phyloP scores from a whole-genome alignment of 2,113 vertebrate species.

The Ancistrus triradiatus region DNA sequence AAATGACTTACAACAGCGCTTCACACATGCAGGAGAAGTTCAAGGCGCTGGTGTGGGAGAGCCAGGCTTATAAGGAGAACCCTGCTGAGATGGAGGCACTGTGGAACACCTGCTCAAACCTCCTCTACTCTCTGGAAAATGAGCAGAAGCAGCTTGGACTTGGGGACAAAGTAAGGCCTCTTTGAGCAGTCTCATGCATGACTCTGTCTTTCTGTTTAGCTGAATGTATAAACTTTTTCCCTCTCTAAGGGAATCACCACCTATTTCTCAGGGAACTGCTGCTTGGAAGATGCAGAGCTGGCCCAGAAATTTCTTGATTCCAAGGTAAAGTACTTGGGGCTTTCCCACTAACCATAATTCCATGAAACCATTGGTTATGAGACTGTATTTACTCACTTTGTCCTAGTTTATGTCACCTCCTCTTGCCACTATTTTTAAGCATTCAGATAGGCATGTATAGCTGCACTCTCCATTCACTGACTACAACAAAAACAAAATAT shows the following conservation, averaged over 20 bases:
- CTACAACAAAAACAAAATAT: too few relatives aligned
- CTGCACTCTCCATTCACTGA: too few relatives aligned
- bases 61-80: constrained; percentile 72
- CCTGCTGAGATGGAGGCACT: constrained; percentile 69
- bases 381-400: too few relatives aligned
- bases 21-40: constrained; percentile 76
- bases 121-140: constrained; percentile 79
- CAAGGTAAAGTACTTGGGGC: constrained; percentile 68
- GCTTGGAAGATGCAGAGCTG: constrained; percentile 81
- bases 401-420: too few relatives aligned
- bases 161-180: constrained; percentile 70
- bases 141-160: constrained; percentile 81
- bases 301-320: constrained; percentile 85
- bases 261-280: constrained; percentile 86
- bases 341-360: too few relatives aligned
- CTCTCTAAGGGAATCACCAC: constrained; percentile 78
- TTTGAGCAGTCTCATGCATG: too few relatives aligned
- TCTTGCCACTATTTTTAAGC: too few relatives aligned
- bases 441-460: too few relatives aligned
- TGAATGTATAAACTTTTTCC: background rate
- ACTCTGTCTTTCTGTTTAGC: background rate
- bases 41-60: constrained; percentile 75
- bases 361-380: too few relatives aligned
- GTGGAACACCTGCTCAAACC: constrained; percentile 75
- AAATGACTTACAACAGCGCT: background rate